Base-by-base conservation (phyloP, 1,140 invertebrate species). In the Drosophila busckii region DNA sequence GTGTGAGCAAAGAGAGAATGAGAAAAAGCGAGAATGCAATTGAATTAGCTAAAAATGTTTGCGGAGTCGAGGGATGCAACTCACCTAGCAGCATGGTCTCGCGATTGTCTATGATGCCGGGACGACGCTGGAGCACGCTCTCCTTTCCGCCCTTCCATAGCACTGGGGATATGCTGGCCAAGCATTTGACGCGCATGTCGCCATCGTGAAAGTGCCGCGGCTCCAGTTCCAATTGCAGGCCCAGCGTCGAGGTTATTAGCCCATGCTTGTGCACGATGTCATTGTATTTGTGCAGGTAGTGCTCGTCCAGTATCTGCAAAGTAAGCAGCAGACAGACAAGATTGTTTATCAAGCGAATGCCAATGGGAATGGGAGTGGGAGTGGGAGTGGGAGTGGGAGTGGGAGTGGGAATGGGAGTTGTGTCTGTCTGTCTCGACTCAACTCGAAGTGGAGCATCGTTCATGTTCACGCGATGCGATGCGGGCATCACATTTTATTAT, bases 41-140 rank as follows among this genome's bases (percentile, higher is more conserved):
- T 32, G 37, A 48, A 46, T 56, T 66, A 53, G 53, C 13, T 4
- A 3, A 15, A 10, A 4, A n/a, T n/a, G n/a, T n/a, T n/a, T n/a
- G n/a, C n/a, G n/a, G n/a, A n/a, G n/a, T n/a, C n/a, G n/a, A n/a
- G n/a, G n/a, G n/a, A n/a, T n/a, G n/a, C n/a, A n/a, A 88, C 88
- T 88, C 83, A 91, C 90, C 90, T 41, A 91, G 76, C 52, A 91
- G 73, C 56, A 91, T 88, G 20, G 90, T 90, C 71, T 91, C 90
- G 52, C 90, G 87, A 75, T 90, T 90, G 70, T 90, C 89, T 32
- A 89, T 89, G 34, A 90, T 86, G n/a, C 89, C 89, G 12, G 87
- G 84, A 35, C 88, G 69, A 44, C 88, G 88, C 35, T 90, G 89
- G 1, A 91, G 85, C 1, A 90, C 87, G 52, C 88, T 89, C 58